A percentile compares a stretch with the other conserved stretches of the same genome.
Conservation (phyloP, 1,140 invertebrate genomes). For the Platorchestia sp. region DNA sequence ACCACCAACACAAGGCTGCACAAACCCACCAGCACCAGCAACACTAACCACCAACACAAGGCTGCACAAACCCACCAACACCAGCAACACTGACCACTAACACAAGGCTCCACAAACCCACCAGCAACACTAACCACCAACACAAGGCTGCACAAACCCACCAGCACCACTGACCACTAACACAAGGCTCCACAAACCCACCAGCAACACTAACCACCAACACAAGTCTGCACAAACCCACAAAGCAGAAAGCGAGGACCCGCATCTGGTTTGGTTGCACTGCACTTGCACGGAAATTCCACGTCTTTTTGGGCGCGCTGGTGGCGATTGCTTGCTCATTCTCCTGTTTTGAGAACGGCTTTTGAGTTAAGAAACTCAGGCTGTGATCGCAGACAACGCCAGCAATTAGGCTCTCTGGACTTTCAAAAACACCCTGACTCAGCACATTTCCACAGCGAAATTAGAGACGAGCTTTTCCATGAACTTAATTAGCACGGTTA, state of each 20-base stretch:
- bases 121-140: not conserved
- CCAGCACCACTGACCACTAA: not conserved
- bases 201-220: not conserved
- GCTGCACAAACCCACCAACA: too few relatives aligned
- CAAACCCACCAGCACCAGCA: too few relatives aligned
- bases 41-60: too few relatives aligned
- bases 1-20: too few relatives aligned
- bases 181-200: not conserved
- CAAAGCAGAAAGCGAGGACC: not conserved
- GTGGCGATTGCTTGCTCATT: constrained; percentile 17
- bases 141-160: not conserved
- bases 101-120: too few relatives aligned
- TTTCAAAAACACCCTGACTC: constrained; percentile 52
- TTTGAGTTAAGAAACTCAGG: constrained; percentile 45
- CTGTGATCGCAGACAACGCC: constrained; percentile 46
- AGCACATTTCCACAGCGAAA: constrained; percentile 24
- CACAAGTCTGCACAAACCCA: not conserved
- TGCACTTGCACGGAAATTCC: not conserved
- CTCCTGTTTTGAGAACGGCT: not conserved
- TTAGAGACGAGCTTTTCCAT: constrained; percentile 47
- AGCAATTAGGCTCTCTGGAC: constrained; percentile 44
- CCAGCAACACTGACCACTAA: too few relatives aligned
- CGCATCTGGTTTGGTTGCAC: not conserved
- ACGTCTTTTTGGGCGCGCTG: not conserved
- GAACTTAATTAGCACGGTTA: constrained; percentile 51